Evolutionary conservation across 2,888 invertebrate genomes (phyloP).

Genomic region (Dryobotodes eremita): DNA sequence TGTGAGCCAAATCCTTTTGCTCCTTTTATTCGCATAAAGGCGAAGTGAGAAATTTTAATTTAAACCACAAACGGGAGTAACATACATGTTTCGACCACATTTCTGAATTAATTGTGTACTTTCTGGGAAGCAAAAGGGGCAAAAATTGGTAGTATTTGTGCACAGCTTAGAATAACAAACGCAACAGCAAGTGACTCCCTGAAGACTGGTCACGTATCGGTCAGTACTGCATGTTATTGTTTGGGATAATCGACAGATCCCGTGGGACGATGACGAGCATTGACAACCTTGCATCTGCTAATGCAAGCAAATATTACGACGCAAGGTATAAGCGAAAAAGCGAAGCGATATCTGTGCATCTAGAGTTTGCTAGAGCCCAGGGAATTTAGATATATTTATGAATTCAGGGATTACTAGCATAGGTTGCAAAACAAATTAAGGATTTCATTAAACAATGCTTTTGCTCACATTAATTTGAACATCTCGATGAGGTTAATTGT

Average conservation of each 20-base stretch:
- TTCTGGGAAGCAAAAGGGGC: slow-evolving; percentile 67
- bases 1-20: slow-evolving; percentile 21
- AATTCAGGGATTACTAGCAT: neutral
- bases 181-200: slow-evolving; percentile 67
- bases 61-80: slow-evolving; percentile 45
- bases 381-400: neutral
- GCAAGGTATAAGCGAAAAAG: slow-evolving; percentile 39
- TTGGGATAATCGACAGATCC: slow-evolving; percentile 78
- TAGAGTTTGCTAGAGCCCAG: neutral
- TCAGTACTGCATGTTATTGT: slow-evolving; percentile 72
- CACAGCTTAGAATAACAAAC: slow-evolving; percentile 81
- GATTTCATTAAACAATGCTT: neutral
- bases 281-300: slow-evolving; percentile 84
- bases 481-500: neutral
- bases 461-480: neutral
- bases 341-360: slow-evolving; percentile 31
- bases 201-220: slow-evolving; percentile 70
- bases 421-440: neutral
- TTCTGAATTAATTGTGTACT: slow-evolving; percentile 52
- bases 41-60: slow-evolving; percentile 47
- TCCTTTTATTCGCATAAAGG: slow-evolving; percentile 39
- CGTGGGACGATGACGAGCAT: slow-evolving; percentile 74
- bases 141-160: slow-evolving; percentile 75
- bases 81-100: slow-evolving; percentile 30
- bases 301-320: slow-evolving; percentile 77